Conservation (phyloP, 2,888 invertebrate species). For the Thyatira batis region DNA sequence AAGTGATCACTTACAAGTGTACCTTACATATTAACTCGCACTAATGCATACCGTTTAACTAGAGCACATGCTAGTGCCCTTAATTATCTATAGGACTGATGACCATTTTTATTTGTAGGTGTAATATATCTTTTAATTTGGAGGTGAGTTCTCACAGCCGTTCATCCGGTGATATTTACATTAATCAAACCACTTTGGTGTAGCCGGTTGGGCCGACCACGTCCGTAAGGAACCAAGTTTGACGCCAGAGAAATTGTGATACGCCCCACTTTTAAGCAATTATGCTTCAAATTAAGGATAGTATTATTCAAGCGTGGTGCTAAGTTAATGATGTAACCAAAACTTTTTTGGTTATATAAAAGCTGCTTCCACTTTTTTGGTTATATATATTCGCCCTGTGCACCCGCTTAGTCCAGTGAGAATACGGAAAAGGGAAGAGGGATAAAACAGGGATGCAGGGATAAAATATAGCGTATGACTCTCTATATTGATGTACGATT, state of each 20-base stretch:
- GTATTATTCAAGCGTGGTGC: too few relatives aligned
- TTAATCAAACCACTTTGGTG: neutral
- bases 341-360: too few relatives aligned
- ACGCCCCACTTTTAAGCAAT: neutral
- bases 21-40: constrained; percentile 54
- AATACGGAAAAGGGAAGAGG: too few relatives aligned
- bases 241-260: neutral
- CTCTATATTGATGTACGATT: too few relatives aligned
- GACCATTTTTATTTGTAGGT: constrained; percentile 40
- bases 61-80: constrained; percentile 44
- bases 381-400: too few relatives aligned
- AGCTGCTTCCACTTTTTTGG: too few relatives aligned
- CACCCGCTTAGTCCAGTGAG: too few relatives aligned
- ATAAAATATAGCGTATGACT: too few relatives aligned
- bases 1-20: constrained; percentile 44
- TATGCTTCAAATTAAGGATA: too few relatives aligned
- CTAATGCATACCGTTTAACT: constrained; percentile 64
- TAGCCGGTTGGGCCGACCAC: neutral
- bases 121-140: constrained; percentile 17
- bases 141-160: constrained; percentile 26
- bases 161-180: constrained; percentile 2
- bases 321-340: too few relatives aligned
- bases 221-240: neutral
- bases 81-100: constrained; percentile 52
- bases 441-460: too few relatives aligned